Conservation (phyloP, 2,888 invertebrate species). For the Drosophila maculinotata region DNA sequence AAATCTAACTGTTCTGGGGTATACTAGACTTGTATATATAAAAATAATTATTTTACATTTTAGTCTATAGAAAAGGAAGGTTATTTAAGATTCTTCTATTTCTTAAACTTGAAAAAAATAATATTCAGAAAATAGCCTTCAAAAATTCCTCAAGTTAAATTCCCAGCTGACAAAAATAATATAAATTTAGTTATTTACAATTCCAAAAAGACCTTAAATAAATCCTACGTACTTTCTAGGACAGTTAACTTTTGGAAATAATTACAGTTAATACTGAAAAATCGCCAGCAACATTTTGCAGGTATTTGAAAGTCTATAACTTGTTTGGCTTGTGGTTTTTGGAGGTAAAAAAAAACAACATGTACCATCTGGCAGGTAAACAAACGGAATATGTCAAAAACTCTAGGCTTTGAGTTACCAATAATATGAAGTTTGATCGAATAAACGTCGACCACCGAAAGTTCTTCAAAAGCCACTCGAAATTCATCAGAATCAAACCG, state of each 20-base stretch:
- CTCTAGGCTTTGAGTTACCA: not conserved
- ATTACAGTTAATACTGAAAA: not conserved
- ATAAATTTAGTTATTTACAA: too few relatives aligned
- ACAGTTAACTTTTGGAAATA: not conserved
- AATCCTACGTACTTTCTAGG: not conserved
- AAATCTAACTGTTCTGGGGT: not conserved
- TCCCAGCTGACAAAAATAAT: too few relatives aligned
- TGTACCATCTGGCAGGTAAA: constrained; percentile 32
- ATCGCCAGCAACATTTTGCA: too few relatives aligned
- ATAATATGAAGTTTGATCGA: constrained; percentile 40
- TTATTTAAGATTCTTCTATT: too few relatives aligned
- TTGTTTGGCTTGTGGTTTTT: not conserved
- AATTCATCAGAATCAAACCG: constrained; percentile 33
- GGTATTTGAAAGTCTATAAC: not conserved
- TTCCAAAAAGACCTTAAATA: not conserved
- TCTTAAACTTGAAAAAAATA: not conserved
- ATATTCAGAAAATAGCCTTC: too few relatives aligned
- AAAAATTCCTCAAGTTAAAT: too few relatives aligned
- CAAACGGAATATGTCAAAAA: constrained; percentile 19
- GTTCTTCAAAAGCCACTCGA: constrained; percentile 39
- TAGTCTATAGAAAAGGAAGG: too few relatives aligned
- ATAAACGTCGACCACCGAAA: constrained; percentile 30
- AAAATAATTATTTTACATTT: too few relatives aligned
- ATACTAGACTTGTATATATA: not conserved
- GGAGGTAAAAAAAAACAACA: not conserved